Evolutionary conservation across 1,140 invertebrate genomes (phyloP).

Genomic region (Tribolium madens): DNA sequence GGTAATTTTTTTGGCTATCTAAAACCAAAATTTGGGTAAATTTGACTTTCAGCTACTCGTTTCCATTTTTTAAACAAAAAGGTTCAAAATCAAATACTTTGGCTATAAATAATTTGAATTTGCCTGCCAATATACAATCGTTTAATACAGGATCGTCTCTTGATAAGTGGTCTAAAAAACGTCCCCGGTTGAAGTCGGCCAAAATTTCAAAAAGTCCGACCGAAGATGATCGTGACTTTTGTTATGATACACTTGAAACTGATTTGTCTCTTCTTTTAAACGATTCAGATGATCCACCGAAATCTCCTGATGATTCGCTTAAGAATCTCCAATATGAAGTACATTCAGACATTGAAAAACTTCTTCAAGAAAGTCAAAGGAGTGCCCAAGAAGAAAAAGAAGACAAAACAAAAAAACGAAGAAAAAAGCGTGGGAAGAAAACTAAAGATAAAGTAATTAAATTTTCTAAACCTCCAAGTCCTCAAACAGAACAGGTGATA

Average conservation of each 20-base stretch:
- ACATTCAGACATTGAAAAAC: constrained; percentile 22
- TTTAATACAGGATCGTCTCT: constrained; percentile 47
- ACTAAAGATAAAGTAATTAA: constrained; percentile 58
- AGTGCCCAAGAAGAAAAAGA: constrained; percentile 35
- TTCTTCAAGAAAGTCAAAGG: constrained; percentile 20
- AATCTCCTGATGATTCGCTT: not conserved
- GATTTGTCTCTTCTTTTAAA: constrained; percentile 3
- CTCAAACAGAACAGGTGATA: constrained; percentile 63
- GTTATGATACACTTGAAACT: constrained; percentile 28
- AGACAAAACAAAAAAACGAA: constrained; percentile 35
- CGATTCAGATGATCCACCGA: not conserved
- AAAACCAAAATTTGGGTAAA: not conserved
- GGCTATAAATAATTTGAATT: not conserved
- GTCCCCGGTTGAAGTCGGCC: constrained; percentile 39
- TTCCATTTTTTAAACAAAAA: constrained; percentile 7
- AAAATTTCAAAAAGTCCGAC: constrained; percentile 8
- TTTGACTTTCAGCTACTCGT: constrained; percentile 12
- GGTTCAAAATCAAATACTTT: not conserved
- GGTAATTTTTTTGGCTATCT: not conserved
- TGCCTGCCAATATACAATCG: constrained; percentile 7
- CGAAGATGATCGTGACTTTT: constrained; percentile 37
- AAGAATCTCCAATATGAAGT: constrained; percentile 17
- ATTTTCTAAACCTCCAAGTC: constrained; percentile 61
- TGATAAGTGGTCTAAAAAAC: constrained; percentile 48
- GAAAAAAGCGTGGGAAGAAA: constrained; percentile 34